Evolutionary conservation across 2,797 vertebrate species (phyloP), one percentile per base, ranked within the genome.

Genomic region (Enteromius thamalakanensis): DNA sequence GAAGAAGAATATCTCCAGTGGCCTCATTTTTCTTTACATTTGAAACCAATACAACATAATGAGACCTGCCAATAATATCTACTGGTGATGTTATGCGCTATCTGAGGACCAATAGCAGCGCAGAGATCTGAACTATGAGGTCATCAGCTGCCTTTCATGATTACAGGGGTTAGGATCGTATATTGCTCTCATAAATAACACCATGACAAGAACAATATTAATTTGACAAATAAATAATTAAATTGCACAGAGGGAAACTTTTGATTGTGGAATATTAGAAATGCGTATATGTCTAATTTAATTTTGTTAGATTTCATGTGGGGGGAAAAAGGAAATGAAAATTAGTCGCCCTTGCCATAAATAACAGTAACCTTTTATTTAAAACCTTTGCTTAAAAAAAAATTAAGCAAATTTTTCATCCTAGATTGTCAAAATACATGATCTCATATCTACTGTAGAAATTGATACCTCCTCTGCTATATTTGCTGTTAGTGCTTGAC

Each of bases 161-260:
- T 58, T 51, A 55, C 11, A 4, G 4, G 19, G 53, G 40, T 60
- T 81, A 34, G 6, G 23, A 47, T 4, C 19, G 60, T 77, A 77
- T 26, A 69, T 70, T 70, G 53, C 40, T 32, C 17, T 40, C 67
- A 58, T 83, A 78, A 47, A 51, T 79, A 79, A 84, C 40, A 51
- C 21, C 11, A 60, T 62, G 65, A 71, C 40, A 78, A 49, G 37
- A 9, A 55, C 26, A 55, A 69, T 55, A 47, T 60, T 26, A 40
- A 34, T 6, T 21, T 1, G 34, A 26, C 29, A 71, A 19, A 32
- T 55, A 29, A 47, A 19, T 60, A 49, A 47, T 68, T n/a, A 26
- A 62, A 37, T 26, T 3, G 4, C 5, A 26, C 17, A 2, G 4
- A 53, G 55, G 6, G 8, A 72, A 64, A 45, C 37, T 26, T 47